Evolutionary conservation across 2,797 vertebrate genomes (phyloP).

Genomic region (Borostomias antarcticus): DNA sequence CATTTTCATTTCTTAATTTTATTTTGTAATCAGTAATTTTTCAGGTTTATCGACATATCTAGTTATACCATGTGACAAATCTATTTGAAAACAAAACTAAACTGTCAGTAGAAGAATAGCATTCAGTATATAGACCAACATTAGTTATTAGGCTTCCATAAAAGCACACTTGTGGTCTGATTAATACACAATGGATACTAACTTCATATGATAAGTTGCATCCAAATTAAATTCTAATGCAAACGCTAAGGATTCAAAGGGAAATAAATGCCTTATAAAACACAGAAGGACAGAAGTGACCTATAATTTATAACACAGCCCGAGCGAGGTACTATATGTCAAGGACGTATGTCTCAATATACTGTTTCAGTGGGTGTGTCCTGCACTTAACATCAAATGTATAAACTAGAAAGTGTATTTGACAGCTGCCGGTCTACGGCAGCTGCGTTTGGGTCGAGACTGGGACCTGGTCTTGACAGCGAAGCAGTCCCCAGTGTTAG

Average conservation of each 20-base stretch:
- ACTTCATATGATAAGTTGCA: background rate
- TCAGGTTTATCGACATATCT: too few species aligned
- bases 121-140: background rate
- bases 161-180: background rate
- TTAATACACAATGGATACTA: background rate
- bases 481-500: constrained; percentile 73
- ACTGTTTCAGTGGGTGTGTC: constrained; percentile 53
- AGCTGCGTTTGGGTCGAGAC: constrained; percentile 73
- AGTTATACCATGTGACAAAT: background rate
- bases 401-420: constrained; percentile 79
- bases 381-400: constrained; percentile 40
- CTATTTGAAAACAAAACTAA: background rate
- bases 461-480: constrained; percentile 77
- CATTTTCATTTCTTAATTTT: too few species aligned
- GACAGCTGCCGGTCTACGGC: constrained; percentile 73
- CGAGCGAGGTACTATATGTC: constrained; percentile 47
- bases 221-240: background rate
- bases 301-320: constrained; percentile 63
- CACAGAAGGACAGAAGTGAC: constrained; percentile 2
- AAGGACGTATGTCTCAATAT: background rate
- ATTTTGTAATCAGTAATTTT: too few species aligned
- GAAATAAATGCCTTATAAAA: background rate
- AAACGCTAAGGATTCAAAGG: background rate
- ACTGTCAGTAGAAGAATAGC: too few species aligned
- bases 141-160: background rate